A percentile compares a stretch with the other conserved stretches of the same genome.
Evolutionary conservation across 2,888 invertebrate genomes (phyloP).

Genomic region (Podabrus alpinus): DNA sequence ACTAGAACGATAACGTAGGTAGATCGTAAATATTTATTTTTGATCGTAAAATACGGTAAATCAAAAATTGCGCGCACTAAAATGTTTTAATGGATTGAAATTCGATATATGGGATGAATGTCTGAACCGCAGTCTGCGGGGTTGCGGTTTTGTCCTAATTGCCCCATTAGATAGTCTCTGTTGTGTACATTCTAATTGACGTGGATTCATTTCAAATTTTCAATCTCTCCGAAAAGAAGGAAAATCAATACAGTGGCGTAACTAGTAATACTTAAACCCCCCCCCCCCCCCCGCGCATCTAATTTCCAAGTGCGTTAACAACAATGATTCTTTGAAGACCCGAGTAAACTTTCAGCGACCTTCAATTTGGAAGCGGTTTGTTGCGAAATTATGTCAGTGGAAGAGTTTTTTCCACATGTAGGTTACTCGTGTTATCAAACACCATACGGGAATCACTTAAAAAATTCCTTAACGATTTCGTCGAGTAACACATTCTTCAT

Average conservation of each 20-base stretch:
- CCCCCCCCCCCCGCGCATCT: too few species aligned
- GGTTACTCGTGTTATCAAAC: not conserved
- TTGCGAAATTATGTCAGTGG: not conserved
- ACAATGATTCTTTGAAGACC: not conserved
- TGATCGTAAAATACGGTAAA: not conserved
- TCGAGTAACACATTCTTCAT: not conserved
- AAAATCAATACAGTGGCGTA: too few species aligned
- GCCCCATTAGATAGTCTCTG: constrained; percentile 44
- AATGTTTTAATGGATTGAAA: not conserved
- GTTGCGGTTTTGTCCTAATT: constrained; percentile 45
- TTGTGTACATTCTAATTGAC: not conserved
- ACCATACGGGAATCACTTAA: not conserved
- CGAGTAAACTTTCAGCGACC: not conserved
- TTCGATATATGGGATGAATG: not conserved
- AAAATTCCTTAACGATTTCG: not conserved
- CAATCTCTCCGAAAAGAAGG: not conserved
- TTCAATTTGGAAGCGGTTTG: not conserved
- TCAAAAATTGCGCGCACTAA: not conserved
- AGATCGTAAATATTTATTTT: constrained; percentile 2
- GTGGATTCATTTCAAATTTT: not conserved
- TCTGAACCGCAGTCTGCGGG: constrained; percentile 32
- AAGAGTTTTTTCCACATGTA: not conserved
- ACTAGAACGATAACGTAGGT: not conserved
- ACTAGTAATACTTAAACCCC: too few species aligned
- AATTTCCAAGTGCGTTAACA: too few species aligned